Percentiles rank a stretch among this genome's conserved stretches.
These are phyloP conservation scores for Heliconius ethilla DNA, from an alignment of 2,888 invertebrate species.

Conservation along the genomic window DNA sequence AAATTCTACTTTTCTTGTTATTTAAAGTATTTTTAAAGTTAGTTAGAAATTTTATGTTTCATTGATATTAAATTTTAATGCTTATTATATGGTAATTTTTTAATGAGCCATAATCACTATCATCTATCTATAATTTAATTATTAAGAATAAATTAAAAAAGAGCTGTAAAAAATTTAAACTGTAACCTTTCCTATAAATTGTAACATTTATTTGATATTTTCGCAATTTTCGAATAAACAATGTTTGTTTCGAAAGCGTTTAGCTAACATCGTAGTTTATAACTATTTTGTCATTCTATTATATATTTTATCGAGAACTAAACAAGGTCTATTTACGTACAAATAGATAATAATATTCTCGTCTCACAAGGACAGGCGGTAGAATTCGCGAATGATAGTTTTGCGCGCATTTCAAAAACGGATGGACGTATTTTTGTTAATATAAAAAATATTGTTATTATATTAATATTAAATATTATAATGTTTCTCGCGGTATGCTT, in stretches of 20 bases:
- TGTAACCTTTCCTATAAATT: background rate
- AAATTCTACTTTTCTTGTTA: no score
- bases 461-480: background rate
- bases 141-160: no score
- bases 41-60: no score
- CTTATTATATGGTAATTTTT: no score
- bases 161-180: background rate
- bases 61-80: no score
- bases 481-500: background rate
- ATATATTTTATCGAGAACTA: background rate
- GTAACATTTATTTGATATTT: conserved; percentile 15
- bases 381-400: conserved; percentile 18
- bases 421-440: conserved; percentile 1
- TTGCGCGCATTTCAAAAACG: conserved; percentile 7
- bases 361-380: conserved; percentile 10
- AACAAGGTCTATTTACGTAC: conserved; percentile 6
- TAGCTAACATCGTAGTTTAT: background rate
- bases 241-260: conserved; percentile 24
- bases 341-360: background rate
- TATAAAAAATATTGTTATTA: background rate
- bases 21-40: no score
- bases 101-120: no score
- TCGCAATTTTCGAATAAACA: conserved; percentile 24
- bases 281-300: background rate
- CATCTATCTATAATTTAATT: no score